Percentiles rank a stretch among this genome's conserved stretches.
Conservation (phyloP, 2,113 vertebrate species). For the Brienomyrus longianalis region DNA sequence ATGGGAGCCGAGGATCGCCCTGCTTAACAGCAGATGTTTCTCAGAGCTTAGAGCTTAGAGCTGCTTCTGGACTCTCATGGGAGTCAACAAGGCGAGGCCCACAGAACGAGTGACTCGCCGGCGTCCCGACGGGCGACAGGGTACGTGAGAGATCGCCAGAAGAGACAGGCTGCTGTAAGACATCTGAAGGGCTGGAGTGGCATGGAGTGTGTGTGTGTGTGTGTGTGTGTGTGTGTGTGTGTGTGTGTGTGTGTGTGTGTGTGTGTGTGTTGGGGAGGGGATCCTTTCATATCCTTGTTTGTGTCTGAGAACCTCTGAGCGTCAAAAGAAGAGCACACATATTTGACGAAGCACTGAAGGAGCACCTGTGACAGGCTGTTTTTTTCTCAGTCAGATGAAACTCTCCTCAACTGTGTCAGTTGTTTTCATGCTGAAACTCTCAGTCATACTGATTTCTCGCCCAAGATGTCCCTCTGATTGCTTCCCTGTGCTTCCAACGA, state of each 20-base stretch:
- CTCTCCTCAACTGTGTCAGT: neutral
- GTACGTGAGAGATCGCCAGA: neutral
- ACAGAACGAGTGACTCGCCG: neutral
- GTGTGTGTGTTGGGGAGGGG: neutral
- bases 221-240: neutral
- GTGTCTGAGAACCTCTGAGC: neutral
- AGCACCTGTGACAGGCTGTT: neutral
- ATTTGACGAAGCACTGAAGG: neutral
- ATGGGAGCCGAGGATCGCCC: neutral
- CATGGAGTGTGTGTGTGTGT: neutral
- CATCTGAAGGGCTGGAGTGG: neutral
- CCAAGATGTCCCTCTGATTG: neutral
- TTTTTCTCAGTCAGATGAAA: neutral
- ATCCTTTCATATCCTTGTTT: neutral
- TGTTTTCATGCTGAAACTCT: neutral
- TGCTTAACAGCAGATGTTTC: neutral
- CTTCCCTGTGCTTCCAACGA: neutral
- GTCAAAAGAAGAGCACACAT: neutral
- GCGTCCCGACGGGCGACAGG: neutral
- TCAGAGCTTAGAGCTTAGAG: neutral
- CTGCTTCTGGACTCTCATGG: neutral
- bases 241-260: neutral
- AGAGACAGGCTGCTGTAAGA: neutral
- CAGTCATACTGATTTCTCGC: neutral
- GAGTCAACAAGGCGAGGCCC: neutral